Conservation (phyloP, 92 coral and sea anemone species). For the Micromussa lordhowensis region DNA sequence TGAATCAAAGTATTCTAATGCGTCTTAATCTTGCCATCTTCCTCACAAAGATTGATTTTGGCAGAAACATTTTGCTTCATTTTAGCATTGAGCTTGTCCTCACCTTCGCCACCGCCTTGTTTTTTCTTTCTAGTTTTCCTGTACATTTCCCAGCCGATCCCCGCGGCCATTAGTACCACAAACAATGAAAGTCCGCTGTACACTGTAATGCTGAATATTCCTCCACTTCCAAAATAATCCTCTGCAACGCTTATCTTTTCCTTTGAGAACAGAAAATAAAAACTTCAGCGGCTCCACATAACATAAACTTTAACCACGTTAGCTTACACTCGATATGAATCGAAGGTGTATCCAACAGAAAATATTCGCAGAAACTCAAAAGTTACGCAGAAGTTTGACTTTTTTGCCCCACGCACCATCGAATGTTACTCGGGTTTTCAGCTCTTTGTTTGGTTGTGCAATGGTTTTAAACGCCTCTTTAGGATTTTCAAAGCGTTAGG, state of each 20-base stretch:
- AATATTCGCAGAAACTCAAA: too few species aligned
- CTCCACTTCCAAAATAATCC: slow-evolving; percentile 98
- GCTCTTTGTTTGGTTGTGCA: too few species aligned
- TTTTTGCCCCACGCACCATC: too few species aligned
- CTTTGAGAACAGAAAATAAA: slow-evolving; percentile 17
- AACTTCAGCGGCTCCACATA: neutral
- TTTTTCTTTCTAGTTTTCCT: slow-evolving; percentile 39
- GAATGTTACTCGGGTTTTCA: too few species aligned
- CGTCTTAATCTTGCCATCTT: too few species aligned
- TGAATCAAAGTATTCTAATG: too few species aligned
- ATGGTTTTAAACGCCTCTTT: too few species aligned
- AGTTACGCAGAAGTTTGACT: too few species aligned
- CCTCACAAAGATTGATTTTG: neutral
- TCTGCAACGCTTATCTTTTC: slow-evolving; percentile 69
- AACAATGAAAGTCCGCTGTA: slow-evolving; percentile 85
- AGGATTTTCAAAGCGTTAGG: too few species aligned
- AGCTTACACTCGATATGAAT: too few species aligned
- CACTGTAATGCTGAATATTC: slow-evolving; percentile 92
- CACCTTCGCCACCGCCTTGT: neutral
- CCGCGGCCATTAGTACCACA: slow-evolving; percentile 68
- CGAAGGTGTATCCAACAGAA: too few species aligned
- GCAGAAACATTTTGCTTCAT: neutral
- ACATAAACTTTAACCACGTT: neutral
- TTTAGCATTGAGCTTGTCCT: neutral
- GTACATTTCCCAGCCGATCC: slow-evolving; percentile 79